Percentiles rank a stretch among this genome's conserved stretches.
Conservation (phyloP, 1,140 invertebrate genomes). For the Danaus plexippus region DNA sequence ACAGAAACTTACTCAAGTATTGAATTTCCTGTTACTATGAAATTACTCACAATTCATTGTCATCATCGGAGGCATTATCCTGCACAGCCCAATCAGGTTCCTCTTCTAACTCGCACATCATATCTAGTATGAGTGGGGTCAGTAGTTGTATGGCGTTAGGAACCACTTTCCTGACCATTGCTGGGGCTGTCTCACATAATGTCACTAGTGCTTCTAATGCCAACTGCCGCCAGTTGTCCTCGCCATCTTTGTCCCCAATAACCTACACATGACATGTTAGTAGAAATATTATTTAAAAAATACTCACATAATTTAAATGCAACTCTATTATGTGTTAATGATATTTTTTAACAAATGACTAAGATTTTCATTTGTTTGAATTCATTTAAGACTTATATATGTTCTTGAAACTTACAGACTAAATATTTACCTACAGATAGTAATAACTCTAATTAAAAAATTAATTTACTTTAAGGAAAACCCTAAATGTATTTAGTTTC, state of each 20-base stretch:
- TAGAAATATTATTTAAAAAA: no score
- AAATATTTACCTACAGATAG: no score
- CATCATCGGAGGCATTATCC: constrained; percentile 87
- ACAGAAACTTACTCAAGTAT: constrained; percentile 35
- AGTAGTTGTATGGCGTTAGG: constrained; percentile 84
- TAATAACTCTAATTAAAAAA: no score
- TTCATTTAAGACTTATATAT: no score
- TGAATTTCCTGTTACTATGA: constrained; percentile 2
- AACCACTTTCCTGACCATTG: constrained; percentile 94
- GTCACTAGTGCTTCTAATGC: constrained; percentile 96
- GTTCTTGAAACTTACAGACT: no score
- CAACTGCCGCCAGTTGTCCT: constrained; percentile 91
- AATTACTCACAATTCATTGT: constrained; percentile 78
- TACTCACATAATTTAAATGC: no score
- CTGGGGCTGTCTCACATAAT: constrained; percentile 93
- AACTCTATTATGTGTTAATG: no score
- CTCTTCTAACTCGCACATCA: constrained; percentile 98
- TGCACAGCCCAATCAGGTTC: constrained; percentile 87
- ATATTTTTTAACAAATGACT: no score
- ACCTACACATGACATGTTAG: constrained; percentile 13
- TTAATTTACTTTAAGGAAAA: no score
- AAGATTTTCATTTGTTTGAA: no score
- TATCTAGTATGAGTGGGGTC: constrained; percentile 88
- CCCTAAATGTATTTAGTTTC: no score
- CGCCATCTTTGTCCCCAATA: constrained; percentile 77